phyloP scores from a whole-genome alignment of 2,888 invertebrate genomes.

The Odontomyia ornata region DNA sequence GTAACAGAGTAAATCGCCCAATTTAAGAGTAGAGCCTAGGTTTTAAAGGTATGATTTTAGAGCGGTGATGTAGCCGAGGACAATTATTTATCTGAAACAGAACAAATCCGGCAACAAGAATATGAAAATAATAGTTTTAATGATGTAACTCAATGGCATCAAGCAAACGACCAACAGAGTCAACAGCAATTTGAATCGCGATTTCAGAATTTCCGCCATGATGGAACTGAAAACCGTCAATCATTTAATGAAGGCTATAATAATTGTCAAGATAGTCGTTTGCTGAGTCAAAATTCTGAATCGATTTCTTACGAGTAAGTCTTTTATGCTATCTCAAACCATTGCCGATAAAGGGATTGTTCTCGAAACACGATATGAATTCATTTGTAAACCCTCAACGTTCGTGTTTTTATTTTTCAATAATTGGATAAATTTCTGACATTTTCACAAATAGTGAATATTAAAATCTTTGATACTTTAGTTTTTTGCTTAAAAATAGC shows the following conservation, averaged over 20 bases:
- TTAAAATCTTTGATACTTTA: neutral
- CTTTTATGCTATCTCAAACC: neutral
- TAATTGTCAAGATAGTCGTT: constrained; percentile 29
- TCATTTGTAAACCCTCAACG: too few species aligned
- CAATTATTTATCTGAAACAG: neutral
- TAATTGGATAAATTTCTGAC: neutral
- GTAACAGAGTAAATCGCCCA: constrained; percentile 31
- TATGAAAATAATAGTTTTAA: neutral
- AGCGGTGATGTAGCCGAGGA: constrained; percentile 16
- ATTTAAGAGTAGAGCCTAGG: neutral
- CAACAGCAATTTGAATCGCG: neutral
- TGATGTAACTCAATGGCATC: constrained; percentile 20
- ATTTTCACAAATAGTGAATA: neutral
- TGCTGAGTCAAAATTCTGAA: constrained; percentile 8
- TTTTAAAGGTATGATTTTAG: constrained; percentile 29
- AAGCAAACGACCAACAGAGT: constrained; percentile 10
- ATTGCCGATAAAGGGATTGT: neutral
- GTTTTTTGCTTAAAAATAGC: neutral
- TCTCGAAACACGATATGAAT: neutral
- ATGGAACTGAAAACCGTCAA: constrained; percentile 5
- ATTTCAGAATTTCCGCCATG: neutral
- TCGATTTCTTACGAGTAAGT: constrained; percentile 46
- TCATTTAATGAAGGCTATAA: constrained; percentile 29
- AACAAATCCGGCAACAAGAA: neutral
- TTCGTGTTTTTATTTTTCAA: neutral